Evolutionary conservation across 2,113 vertebrate genomes (phyloP).

Genomic region (Oenanthe oenanthe): DNA sequence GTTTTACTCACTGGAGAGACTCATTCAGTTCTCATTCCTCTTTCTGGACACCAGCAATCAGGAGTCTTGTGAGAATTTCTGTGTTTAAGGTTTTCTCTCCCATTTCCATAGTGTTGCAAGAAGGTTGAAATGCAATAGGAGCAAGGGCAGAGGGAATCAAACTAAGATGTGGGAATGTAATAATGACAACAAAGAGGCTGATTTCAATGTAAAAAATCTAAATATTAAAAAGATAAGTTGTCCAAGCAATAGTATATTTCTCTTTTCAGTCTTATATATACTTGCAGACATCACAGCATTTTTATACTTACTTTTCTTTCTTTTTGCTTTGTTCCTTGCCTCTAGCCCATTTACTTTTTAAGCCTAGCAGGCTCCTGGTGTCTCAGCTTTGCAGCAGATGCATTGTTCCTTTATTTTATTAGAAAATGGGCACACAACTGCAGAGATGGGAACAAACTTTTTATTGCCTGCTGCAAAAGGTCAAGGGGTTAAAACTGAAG

Average conservation of each 20-base stretch:
- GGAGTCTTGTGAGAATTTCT: neutral
- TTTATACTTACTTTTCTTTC: neutral
- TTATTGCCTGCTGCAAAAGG: neutral
- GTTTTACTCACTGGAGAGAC: neutral
- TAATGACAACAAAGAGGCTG: neutral
- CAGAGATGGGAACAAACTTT: neutral
- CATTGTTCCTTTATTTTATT: neutral
- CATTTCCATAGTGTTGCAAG: neutral
- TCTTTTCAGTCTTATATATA: neutral
- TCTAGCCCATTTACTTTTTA: neutral
- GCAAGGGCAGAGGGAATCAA: neutral
- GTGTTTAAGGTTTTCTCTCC: neutral
- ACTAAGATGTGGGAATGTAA: neutral
- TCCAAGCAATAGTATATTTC: neutral
- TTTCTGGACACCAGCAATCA: neutral
- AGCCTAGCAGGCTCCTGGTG: neutral
- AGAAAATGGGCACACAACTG: neutral
- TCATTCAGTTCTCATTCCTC: neutral
- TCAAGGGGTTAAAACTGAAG: neutral
- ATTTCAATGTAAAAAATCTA: neutral
- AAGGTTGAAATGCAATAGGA: neutral
- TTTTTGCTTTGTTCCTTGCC: neutral
- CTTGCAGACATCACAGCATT: neutral
- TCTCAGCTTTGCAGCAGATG: neutral
- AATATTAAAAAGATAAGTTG: neutral